Base-by-base conservation (phyloP, 2,797 vertebrate genomes). In the Cuculus canorus region DNA sequence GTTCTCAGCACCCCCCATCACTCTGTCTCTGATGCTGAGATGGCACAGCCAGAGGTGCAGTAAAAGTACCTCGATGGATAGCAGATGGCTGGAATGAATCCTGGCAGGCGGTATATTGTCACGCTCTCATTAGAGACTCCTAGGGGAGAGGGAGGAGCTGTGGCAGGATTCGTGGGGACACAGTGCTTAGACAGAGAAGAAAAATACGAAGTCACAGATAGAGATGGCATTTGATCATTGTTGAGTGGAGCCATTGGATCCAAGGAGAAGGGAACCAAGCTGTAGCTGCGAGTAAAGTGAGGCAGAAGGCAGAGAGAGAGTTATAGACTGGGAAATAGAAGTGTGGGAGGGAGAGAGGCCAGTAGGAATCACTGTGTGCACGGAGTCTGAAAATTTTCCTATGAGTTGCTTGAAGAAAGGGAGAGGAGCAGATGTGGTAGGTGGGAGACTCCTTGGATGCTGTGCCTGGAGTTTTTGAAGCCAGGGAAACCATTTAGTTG, bases 21-120 rank as follows among this genome's bases (percentile, higher is more conserved):
- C 0, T 25, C 95, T 77, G 95, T 94, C 95, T 96, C 47, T 94
- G 95, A 65, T 72, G 96, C 94, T 72, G 96, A 52, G 64, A n/a
- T 96, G 96, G 94, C 96, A 91, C 96, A 96, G 96, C 95, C 89
- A 96, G 95, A 95, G 96, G 95, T 96, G 92, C 96, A 83, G 92
- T 96, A 96, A 94, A 95, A 95, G 95, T 17, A 92, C 94, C 95
- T 97, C 88, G 91, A 92, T 96, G 94, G 93, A 76, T 33, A 95
- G 96, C 94, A 96, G 96, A 96, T 95, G 95, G 96, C 94, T 88
- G 23, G 86, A 22, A 85, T 24, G 92, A 30, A 11, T 52, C 94
- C 92, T 96, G 78, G 96, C 94, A n/a, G 93, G 90, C n/a, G n/a
- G 91, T 82, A 33, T 13, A 81, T 92, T 95, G 93, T 95, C 90